phyloP scores from a whole-genome alignment of 1,140 invertebrate species.

The Spodoptera frugiperda region DNA sequence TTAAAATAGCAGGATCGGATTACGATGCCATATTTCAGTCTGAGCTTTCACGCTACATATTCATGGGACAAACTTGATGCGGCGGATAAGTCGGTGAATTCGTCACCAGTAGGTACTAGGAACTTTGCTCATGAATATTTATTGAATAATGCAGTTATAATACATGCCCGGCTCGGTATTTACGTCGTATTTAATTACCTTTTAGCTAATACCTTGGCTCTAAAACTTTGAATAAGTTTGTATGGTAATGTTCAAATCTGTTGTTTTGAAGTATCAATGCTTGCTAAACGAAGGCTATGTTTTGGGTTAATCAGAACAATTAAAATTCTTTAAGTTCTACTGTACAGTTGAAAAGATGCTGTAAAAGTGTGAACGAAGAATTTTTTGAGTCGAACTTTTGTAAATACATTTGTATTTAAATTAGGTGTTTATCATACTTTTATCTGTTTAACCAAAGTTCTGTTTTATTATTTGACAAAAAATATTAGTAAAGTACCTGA shows the following conservation, averaged over 20 bases:
- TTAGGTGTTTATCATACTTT: no score
- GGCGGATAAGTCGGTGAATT: conserved; percentile 73
- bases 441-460: no score
- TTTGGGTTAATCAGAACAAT: conserved; percentile 5
- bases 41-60: conserved; percentile 69
- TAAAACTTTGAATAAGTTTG: no score
- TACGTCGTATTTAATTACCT: conserved; percentile 70
- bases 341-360: no score
- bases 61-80: conserved; percentile 73
- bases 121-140: conserved; percentile 82
- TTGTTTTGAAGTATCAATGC: no score
- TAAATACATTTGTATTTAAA: neutral
- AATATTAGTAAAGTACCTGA: no score
- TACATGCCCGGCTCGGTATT: conserved; percentile 67
- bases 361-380: neutral
- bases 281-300: neutral
- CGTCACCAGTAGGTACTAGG: conserved; percentile 73
- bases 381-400: neutral
- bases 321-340: neutral
- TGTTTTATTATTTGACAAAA: no score
- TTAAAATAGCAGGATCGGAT: no score
- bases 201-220: conserved; percentile 53
- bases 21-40: conserved; percentile 63
- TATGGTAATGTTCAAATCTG: no score
- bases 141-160: conserved; percentile 82